Evolutionary conservation across 92 coral and sea anemone species (phyloP), one percentile per base, ranked within the genome.

Genomic region (Desmophyllum pertusum): DNA sequence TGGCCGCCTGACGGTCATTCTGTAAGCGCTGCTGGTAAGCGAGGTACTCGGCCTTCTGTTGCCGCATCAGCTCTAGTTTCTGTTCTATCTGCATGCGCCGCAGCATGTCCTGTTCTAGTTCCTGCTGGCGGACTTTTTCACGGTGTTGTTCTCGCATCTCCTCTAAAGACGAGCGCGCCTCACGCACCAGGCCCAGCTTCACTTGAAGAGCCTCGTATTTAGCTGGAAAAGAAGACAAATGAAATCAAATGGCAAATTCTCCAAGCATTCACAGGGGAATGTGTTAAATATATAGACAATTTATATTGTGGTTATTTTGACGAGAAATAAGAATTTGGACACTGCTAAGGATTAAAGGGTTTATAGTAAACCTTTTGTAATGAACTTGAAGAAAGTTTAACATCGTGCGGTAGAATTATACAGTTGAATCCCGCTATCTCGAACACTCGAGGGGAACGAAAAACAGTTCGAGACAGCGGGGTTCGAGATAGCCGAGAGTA

Each of bases 51-150:
- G 98, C 98, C 61, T 94, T 96, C 86, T 96, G 99, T 75, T 96
- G 99, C 43, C 99, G 88, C 95, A 96, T 90, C 59, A 96, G 88
- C 70, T 96, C 99, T 41, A 96, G 90, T 68, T 96, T 96, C 85
- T 96, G 96, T 81, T 94, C 99, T 46, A 96, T 96, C 85, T 96
- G 99, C 94, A 96, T 94, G 39, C 99, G 98, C 43, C 99, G 64
- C 40, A 96, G 84, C 98, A 94, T 96, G 84, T 96, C 98, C 79
- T 96, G 99, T 74, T 96, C 99, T 78, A 96, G 97, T 75, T 96
- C 99, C 48, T 96, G 99, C 59, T 96, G 99, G 23, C 93, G 93
- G 4, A 94, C 91, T 84, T 96, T 96, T 68, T 96, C 99, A n/a
- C 99, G 94, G 62, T 95, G 94, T 68, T 94, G 98, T 51, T 88